Evolutionary conservation across 2,888 invertebrate species (phyloP).

Genomic region (Agonum fuliginosum): DNA sequence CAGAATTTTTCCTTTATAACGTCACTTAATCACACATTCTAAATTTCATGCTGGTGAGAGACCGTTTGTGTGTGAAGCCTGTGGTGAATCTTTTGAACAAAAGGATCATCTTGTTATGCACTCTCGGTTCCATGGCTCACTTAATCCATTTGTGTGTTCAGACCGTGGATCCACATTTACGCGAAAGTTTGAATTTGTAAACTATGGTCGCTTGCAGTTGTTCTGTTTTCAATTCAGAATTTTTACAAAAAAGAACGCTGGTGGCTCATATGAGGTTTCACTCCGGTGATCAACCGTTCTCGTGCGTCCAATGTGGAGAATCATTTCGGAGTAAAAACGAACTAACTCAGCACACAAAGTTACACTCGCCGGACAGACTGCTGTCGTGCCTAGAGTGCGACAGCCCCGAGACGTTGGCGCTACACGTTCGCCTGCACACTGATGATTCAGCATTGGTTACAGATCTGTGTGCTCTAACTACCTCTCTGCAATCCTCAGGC

Average conservation of each 20-base stretch:
- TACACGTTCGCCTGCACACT: slow-evolving; percentile 87
- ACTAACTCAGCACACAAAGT: slow-evolving; percentile 78
- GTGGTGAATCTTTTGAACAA: slow-evolving; percentile 93
- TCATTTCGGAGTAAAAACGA: slow-evolving; percentile 84
- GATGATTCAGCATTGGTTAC: slow-evolving; percentile 88
- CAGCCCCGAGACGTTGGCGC: slow-evolving; percentile 84
- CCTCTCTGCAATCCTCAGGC: slow-evolving; percentile 81
- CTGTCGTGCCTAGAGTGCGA: slow-evolving; percentile 76
- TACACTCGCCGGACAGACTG: slow-evolving; percentile 66
- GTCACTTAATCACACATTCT: slow-evolving; percentile 88
- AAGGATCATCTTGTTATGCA: slow-evolving; percentile 92
- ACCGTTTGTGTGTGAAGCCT: slow-evolving; percentile 90
- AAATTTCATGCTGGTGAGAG: slow-evolving; percentile 91
- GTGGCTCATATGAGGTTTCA: slow-evolving; percentile 88
- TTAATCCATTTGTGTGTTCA: slow-evolving; percentile 94
- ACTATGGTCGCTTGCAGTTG: slow-evolving; percentile 88
- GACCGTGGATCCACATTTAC: slow-evolving; percentile 92
- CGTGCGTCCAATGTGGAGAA: slow-evolving; percentile 85
- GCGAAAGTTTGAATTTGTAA: slow-evolving; percentile 89
- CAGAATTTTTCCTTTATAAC: slow-evolving; percentile 86
- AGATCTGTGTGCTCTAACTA: slow-evolving; percentile 87
- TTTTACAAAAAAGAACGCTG: slow-evolving; percentile 87
- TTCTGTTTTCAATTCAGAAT: slow-evolving; percentile 89
- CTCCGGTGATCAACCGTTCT: slow-evolving; percentile 83
- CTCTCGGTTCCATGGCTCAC: slow-evolving; percentile 94